phyloP scores from a whole-genome alignment of 2,113 vertebrate genomes.

The Rhipidura dahli region DNA sequence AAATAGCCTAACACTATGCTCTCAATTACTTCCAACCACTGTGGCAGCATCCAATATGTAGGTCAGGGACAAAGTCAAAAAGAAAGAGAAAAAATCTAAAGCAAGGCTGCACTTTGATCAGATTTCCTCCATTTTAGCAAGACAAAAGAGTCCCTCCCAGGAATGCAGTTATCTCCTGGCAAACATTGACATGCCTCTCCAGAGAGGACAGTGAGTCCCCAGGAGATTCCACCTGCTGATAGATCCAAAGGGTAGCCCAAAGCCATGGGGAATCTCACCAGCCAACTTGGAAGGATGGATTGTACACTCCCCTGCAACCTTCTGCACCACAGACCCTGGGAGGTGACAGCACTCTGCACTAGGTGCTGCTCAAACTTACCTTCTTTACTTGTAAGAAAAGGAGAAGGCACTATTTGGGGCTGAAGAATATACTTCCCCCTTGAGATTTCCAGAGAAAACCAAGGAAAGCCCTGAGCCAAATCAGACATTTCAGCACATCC shows the following conservation, averaged over 20 bases:
- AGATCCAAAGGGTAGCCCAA: neutral
- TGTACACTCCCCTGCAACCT: neutral
- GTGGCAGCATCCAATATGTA: slow-evolving; percentile 51
- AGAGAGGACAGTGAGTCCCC: neutral
- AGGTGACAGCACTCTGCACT: fast-evolving
- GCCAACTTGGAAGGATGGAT: neutral
- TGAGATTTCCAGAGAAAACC: neutral
- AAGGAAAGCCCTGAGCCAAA: neutral
- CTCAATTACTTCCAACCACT: slow-evolving; percentile 56
- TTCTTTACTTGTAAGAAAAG: neutral
- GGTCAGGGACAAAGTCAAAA: slow-evolving; percentile 69
- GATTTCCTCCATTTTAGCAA: slow-evolving; percentile 46
- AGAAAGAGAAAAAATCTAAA: slow-evolving; percentile 28
- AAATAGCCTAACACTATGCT: slow-evolving; percentile 39
- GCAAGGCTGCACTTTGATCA: slow-evolving; percentile 48
- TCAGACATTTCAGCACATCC: neutral
- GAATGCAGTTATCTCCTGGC: slow-evolving; percentile 55
- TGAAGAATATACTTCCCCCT: neutral
- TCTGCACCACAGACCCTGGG: neutral
- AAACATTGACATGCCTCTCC: slow-evolving; percentile 4
- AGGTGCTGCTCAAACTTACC: neutral
- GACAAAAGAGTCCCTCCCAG: slow-evolving; percentile 52
- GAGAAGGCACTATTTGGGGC: neutral
- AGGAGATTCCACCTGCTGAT: neutral
- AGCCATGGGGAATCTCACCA: neutral